phyloP scores from a whole-genome alignment of 2,888 invertebrate genomes.

The Dasypolia templi region DNA sequence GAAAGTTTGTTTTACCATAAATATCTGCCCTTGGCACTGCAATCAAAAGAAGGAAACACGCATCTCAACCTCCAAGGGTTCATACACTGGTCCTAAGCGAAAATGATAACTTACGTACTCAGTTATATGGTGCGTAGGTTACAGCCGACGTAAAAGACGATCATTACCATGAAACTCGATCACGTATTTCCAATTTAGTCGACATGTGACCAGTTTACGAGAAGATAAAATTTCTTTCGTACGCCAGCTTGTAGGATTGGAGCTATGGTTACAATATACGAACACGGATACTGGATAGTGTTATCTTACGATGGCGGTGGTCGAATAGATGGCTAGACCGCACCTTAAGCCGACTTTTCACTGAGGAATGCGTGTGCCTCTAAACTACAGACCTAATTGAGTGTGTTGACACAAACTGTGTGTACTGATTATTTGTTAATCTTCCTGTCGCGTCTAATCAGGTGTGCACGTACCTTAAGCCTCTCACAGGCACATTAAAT shows the following conservation, averaged over 20 bases:
- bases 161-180: constrained; percentile 72
- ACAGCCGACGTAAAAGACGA: constrained; percentile 70
- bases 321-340: constrained; percentile 13
- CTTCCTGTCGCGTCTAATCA: constrained; percentile 45
- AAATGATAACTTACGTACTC: constrained; percentile 64
- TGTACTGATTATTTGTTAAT: constrained; percentile 54
- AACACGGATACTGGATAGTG: background rate
- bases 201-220: constrained; percentile 70
- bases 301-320: constrained; percentile 1
- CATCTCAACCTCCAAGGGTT: constrained; percentile 31
- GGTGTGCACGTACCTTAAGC: constrained; percentile 30
- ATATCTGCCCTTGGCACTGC: constrained; percentile 20
- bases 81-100: constrained; percentile 41
- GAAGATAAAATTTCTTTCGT: constrained; percentile 64
- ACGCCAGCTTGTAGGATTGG: constrained; percentile 42
- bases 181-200: constrained; percentile 74
- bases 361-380: constrained; percentile 21
- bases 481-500: constrained; percentile 38
- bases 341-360: constrained; percentile 46
- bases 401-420: constrained; percentile 40
- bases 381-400: constrained; percentile 48
- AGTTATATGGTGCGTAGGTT: constrained; percentile 73
- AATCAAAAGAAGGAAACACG: constrained; percentile 34
- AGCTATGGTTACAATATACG: constrained; percentile 42
- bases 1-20: constrained; percentile 1